These are phyloP conservation scores for Papilio aristodemus DNA, from an alignment of 1,140 invertebrate species.

Conservation along the genomic window DNA sequence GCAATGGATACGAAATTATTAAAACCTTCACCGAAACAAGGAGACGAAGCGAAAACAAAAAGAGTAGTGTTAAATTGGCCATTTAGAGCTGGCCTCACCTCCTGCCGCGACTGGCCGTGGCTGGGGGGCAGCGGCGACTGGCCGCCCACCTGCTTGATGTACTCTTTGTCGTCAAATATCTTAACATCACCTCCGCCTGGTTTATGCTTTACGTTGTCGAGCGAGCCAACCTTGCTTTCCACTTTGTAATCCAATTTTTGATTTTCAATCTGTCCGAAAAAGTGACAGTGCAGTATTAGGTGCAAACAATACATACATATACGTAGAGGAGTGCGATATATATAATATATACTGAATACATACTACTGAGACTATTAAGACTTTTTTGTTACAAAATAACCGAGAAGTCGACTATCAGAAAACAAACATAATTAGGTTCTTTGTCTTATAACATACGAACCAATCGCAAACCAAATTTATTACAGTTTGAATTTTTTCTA, in stretches of 20 bases:
- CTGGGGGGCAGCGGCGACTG: conserved; percentile 82
- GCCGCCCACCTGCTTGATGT: conserved; percentile 90
- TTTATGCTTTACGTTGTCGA: conserved; percentile 96
- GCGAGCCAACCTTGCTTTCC: conserved; percentile 92
- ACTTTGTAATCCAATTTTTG: conserved; percentile 93
- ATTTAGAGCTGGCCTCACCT: conserved; percentile 79
- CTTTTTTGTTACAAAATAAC: neutral
- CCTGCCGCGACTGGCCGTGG: conserved; percentile 84
- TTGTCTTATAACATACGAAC: too few relatives aligned
- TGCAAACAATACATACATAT: conserved; percentile 25
- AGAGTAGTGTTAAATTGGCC: conserved; percentile 46
- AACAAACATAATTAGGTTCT: too few relatives aligned
- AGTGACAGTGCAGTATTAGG: conserved; percentile 57
- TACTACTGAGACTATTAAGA: neutral
- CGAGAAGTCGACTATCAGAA: too few relatives aligned
- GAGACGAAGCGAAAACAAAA: conserved; percentile 46
- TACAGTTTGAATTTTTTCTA: too few relatives aligned
- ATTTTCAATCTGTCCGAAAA: conserved; percentile 89
- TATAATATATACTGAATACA: conserved; percentile 10
- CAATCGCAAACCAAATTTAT: too few relatives aligned
- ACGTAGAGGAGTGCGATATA: neutral
- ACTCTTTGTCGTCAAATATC: conserved; percentile 96
- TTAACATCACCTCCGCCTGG: conserved; percentile 96
- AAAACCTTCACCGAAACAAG: conserved; percentile 55
- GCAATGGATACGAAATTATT: conserved; percentile 41